Percentiles rank a stretch among this genome's conserved stretches.
These are phyloP conservation scores for Fulmarus glacialis DNA, from an alignment of 2,113 vertebrate genomes.

Conservation along the genomic window DNA sequence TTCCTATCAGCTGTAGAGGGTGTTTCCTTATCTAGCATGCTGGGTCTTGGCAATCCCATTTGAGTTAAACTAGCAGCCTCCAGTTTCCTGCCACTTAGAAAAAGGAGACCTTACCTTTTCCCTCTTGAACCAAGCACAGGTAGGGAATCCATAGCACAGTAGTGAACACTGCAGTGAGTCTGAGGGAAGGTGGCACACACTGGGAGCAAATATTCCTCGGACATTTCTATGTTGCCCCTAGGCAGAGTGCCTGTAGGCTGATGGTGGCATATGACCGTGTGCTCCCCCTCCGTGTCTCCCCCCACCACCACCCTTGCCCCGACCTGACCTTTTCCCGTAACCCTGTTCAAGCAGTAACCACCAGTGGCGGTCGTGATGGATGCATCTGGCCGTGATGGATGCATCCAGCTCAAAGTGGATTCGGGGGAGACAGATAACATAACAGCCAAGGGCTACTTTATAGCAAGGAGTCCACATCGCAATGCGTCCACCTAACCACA, in stretches of 20 bases:
- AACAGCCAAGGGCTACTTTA: too few species aligned
- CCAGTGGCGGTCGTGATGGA: too few species aligned
- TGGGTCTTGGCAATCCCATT: not conserved
- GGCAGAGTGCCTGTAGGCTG: not conserved
- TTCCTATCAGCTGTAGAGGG: not conserved
- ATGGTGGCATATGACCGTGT: not conserved
- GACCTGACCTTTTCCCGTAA: too few species aligned
- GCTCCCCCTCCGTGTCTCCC: too few species aligned
- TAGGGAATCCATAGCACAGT: not conserved
- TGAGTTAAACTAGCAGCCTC: not conserved
- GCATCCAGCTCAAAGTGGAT: too few species aligned
- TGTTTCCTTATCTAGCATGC: not conserved
- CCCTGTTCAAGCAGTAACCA: too few species aligned
- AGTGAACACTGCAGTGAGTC: not conserved
- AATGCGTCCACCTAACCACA: too few species aligned
- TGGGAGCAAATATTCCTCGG: not conserved
- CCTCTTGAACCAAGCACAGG: not conserved
- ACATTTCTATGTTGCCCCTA: not conserved
- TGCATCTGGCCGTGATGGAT: too few species aligned
- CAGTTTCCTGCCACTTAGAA: not conserved
- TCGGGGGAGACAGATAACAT: too few species aligned
- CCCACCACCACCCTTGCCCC: too few species aligned
- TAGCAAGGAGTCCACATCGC: too few species aligned
- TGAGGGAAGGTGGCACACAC: not conserved
- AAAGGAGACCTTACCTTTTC: not conserved